Evolutionary conservation across 2,113 vertebrate genomes (phyloP).

Genomic region (Colaptes auratus): DNA sequence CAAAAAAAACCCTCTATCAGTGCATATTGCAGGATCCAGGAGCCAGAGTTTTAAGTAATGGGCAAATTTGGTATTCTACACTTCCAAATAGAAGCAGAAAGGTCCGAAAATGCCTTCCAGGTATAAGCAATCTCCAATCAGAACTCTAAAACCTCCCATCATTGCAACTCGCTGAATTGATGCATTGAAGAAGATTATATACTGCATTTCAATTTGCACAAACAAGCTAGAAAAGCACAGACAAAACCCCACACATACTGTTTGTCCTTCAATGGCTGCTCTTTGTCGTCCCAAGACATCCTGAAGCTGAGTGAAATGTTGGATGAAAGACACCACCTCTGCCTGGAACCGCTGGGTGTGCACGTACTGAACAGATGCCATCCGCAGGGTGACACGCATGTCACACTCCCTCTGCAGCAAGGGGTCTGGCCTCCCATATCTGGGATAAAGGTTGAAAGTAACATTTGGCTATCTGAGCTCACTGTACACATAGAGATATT

Average conservation of each 20-base stretch:
- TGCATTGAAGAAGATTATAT: accelerated
- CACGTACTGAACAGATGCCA: conserved; percentile 96
- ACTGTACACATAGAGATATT: neutral
- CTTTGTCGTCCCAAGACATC: conserved; percentile 93
- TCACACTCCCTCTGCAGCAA: conserved; percentile 86
- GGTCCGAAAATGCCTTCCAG: neutral
- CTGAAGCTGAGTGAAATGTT: conserved; percentile 96
- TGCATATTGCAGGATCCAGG: neutral
- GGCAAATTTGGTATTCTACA: neutral
- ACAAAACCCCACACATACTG: conserved; percentile 74
- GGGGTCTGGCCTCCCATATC: conserved; percentile 84
- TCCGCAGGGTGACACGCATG: conserved; percentile 84
- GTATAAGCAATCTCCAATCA: neutral
- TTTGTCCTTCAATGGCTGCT: conserved; percentile 93
- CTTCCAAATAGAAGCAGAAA: neutral
- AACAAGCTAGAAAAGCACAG: neutral
- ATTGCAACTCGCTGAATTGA: neutral
- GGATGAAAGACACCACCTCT: conserved; percentile 93
- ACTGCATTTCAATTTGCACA: neutral
- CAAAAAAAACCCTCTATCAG: neutral
- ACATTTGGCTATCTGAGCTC: accelerated
- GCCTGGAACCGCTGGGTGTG: conserved; percentile 98
- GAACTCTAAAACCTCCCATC: neutral
- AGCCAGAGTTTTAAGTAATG: neutral
- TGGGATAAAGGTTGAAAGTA: neutral